These are phyloP conservation scores for Pseudochirops cupreus DNA, from an alignment of 2,797 vertebrate species.

Conservation along the genomic window DNA sequence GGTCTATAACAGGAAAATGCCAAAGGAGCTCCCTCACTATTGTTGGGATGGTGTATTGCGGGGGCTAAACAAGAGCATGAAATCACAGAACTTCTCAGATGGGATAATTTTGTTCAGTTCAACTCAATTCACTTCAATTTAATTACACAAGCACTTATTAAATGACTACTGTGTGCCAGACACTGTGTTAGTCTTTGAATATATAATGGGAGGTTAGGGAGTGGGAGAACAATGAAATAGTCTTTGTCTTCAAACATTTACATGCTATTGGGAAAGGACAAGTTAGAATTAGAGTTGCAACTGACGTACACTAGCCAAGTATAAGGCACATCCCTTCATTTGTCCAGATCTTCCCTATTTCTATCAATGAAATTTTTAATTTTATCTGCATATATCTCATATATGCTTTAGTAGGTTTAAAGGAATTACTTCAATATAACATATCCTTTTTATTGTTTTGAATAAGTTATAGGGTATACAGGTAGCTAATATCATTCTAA, in stretches of 20 bases:
- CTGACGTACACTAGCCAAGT: not conserved
- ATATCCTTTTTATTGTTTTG: not conserved
- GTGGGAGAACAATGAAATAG: not conserved
- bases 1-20: not conserved
- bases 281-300: not conserved
- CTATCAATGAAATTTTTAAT: not conserved
- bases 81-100: not conserved
- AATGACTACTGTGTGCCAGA: not conserved
- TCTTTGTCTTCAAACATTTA: not conserved
- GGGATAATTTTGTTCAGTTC: not conserved
- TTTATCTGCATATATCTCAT: not conserved
- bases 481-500: no score
- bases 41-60: not conserved
- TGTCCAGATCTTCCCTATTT: not conserved
- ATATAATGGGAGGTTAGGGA: not conserved
- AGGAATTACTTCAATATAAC: not conserved
- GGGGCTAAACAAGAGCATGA: not conserved
- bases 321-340: not conserved
- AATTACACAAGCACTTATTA: not conserved
- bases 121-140: not conserved
- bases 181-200: not conserved
- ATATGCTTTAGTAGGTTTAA: not conserved
- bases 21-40: not conserved
- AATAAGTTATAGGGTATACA: not conserved
- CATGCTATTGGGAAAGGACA: not conserved